These are phyloP conservation scores for Amphiduros pacificus DNA, from an alignment of 2,888 invertebrate genomes.

Conservation along the genomic window DNA sequence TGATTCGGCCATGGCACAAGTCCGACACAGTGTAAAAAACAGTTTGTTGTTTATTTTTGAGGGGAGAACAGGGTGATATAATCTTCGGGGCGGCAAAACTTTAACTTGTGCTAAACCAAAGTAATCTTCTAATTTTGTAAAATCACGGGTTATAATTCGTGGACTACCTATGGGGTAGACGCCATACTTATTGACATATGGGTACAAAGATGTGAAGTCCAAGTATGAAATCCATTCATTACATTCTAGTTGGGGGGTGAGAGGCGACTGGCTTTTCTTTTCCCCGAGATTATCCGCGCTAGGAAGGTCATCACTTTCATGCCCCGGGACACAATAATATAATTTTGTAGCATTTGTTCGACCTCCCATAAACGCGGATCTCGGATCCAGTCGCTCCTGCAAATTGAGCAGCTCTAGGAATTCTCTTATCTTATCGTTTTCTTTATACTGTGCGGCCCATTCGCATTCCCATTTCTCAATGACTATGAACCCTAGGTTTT, in stretches of 20 bases:
- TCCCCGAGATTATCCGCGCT: too few species aligned
- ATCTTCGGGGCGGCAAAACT: constrained; percentile 35
- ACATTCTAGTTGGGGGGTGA: constrained; percentile 19
- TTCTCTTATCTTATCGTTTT: background rate
- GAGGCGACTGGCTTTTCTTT: too few species aligned
- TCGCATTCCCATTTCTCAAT: constrained; percentile 4
- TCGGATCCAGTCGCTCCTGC: background rate
- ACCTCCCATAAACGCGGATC: constrained; percentile 3
- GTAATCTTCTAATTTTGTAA: constrained; percentile 35
- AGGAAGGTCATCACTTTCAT: background rate
- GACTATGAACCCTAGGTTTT: background rate
- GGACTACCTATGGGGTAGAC: constrained; percentile 38
- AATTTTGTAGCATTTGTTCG: constrained; percentile 1
- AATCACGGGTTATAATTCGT: background rate
- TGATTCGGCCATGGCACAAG: constrained; percentile 33
- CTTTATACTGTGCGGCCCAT: background rate
- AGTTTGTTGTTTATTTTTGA: constrained; percentile 39
- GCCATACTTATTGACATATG: constrained; percentile 36
- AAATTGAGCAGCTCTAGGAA: background rate
- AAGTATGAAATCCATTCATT: constrained; percentile 35
- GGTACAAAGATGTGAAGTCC: constrained; percentile 40
- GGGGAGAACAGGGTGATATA: constrained; percentile 50
- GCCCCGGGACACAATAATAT: constrained; percentile 19
- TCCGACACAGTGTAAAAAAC: constrained; percentile 52
- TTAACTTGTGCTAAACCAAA: constrained; percentile 39